phyloP scores from a whole-genome alignment of 2,888 invertebrate genomes.

The Eubasilissa splendida region DNA sequence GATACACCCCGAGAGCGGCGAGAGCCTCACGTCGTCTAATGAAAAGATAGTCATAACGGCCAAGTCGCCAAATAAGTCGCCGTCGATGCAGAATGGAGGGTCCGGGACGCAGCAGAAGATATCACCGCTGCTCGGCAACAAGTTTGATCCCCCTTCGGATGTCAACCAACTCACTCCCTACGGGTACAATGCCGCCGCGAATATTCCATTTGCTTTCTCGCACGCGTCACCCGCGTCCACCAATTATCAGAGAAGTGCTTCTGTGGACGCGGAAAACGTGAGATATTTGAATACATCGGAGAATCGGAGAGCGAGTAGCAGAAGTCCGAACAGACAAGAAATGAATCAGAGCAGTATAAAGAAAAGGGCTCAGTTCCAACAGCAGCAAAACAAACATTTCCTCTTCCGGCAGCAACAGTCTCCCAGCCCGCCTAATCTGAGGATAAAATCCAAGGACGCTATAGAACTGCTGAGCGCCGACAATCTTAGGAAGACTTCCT shows the following conservation, averaged over 20 bases:
- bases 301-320: background rate
- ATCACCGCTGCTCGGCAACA: slow-evolving; percentile 65
- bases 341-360: slow-evolving; percentile 63
- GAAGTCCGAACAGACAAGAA: slow-evolving; percentile 43
- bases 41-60: slow-evolving; percentile 64
- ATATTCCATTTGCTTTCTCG: slow-evolving; percentile 70
- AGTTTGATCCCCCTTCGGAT: slow-evolving; percentile 67
- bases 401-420: slow-evolving; percentile 55
- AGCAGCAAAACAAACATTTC: slow-evolving; percentile 55
- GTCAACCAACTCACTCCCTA: slow-evolving; percentile 63
- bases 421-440: slow-evolving; percentile 59
- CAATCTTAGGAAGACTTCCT: slow-evolving; percentile 54
- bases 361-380: slow-evolving; percentile 61
- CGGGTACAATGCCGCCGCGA: slow-evolving; percentile 69
- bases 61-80: slow-evolving; percentile 66
- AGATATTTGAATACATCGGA: slow-evolving; percentile 59
- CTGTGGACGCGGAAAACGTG: slow-evolving; percentile 27
- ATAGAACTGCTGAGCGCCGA: slow-evolving; percentile 57
- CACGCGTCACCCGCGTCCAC: slow-evolving; percentile 61
- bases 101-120: slow-evolving; percentile 67
- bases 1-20: slow-evolving; percentile 68
- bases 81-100: slow-evolving; percentile 63
- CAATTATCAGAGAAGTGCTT: slow-evolving; percentile 33
- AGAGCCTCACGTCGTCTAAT: slow-evolving; percentile 62
- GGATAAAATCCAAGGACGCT: slow-evolving; percentile 54